phyloP scores from a whole-genome alignment of 2,113 vertebrate species.

The Phodopus roborovskii region DNA sequence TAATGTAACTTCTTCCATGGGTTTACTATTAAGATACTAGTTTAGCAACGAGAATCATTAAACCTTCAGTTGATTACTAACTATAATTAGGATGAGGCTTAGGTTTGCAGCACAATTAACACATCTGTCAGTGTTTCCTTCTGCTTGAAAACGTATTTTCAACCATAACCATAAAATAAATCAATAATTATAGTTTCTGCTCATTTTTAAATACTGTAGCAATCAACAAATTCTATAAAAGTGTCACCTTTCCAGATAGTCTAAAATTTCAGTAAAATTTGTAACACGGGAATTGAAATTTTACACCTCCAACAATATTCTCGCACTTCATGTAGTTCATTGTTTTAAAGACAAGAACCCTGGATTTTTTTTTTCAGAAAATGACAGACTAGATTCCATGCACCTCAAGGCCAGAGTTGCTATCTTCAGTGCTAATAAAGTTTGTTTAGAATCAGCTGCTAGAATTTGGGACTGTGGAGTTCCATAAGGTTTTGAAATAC shows the following conservation, averaged over 20 bases:
- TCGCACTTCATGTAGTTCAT: background rate
- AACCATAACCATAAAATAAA: background rate
- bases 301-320: background rate
- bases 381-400: background rate
- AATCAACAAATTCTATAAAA: background rate
- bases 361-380: background rate
- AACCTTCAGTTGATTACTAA: background rate
- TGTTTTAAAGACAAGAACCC: background rate
- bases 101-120: background rate
- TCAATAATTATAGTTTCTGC: background rate
- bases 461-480: background rate
- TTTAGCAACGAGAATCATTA: background rate
- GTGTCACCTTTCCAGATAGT: background rate
- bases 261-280: slow-evolving; percentile 32
- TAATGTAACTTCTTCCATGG: background rate
- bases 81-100: slow-evolving; percentile 5
- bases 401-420: background rate
- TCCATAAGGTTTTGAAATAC: background rate
- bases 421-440: background rate
- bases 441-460: background rate
- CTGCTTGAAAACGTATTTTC: slow-evolving; percentile 19
- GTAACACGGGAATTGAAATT: background rate
- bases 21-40: background rate
- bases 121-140: background rate
- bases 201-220: background rate